phyloP scores from a whole-genome alignment of 2,113 vertebrate species.

The Megaceryle maxima region DNA sequence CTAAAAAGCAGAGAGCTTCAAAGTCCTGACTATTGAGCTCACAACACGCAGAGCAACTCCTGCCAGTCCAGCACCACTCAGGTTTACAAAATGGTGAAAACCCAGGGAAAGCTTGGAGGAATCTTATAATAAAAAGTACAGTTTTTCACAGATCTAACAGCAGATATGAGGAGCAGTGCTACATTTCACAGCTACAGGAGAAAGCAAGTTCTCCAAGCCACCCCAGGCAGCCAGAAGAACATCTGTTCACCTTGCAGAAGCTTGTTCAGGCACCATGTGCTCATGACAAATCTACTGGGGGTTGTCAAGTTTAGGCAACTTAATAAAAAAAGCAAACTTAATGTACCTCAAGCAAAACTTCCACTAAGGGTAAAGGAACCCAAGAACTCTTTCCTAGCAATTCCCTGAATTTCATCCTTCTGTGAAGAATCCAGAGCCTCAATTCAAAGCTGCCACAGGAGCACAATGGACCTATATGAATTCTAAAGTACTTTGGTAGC shows the following conservation, averaged over 20 bases:
- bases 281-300: not conserved
- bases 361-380: not conserved
- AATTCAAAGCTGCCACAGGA: not conserved
- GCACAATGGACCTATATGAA: not conserved
- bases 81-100: not conserved
- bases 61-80: not conserved
- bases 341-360: not conserved
- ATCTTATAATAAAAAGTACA: not conserved
- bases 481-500: not conserved
- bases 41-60: not conserved
- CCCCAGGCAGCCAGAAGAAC: not conserved
- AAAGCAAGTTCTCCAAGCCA: not conserved
- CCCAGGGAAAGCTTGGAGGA: not conserved
- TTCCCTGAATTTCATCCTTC: not conserved
- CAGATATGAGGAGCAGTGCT: not conserved
- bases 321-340: not conserved
- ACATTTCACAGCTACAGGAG: not conserved
- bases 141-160: not conserved
- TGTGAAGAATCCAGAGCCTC: rapidly evolving
- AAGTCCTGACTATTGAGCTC: not conserved
- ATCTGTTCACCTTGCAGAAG: not conserved
- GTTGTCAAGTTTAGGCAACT: not conserved
- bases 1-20: not conserved
- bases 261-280: rapidly evolving
- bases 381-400: not conserved